These are phyloP conservation scores for Melopsittacus undulatus DNA, from an alignment of 2,797 vertebrate species.

Conservation along the genomic window DNA sequence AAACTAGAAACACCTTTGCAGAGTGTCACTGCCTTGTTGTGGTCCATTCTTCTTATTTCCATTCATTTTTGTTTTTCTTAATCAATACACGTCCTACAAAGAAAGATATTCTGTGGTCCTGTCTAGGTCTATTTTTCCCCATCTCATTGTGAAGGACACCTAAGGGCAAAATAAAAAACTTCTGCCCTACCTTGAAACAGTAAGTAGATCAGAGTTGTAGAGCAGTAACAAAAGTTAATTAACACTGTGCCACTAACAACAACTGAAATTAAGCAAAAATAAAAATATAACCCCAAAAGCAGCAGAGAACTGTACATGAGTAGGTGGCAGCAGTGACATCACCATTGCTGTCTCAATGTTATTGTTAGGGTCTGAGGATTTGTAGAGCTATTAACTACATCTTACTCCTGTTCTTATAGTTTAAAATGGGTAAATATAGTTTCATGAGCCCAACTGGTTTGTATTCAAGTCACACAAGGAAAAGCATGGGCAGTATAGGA, in stretches of 20 bases:
- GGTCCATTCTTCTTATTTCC: background rate
- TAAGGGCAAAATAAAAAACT: background rate
- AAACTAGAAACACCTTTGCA: background rate
- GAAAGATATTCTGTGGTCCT: background rate
- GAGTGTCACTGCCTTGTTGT: background rate
- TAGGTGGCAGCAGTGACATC: conserved; percentile 17
- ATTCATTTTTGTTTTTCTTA: background rate
- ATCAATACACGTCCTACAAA: background rate
- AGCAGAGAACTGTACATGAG: background rate
- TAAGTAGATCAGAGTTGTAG: background rate
- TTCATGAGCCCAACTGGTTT: background rate
- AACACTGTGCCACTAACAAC: background rate
- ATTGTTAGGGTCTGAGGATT: conserved; percentile 7
- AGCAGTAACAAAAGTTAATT: background rate
- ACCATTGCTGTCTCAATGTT: background rate
- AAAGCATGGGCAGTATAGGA: background rate
- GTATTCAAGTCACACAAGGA: conserved; percentile 3
- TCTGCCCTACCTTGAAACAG: background rate
- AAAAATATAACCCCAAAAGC: background rate
- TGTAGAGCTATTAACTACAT: background rate
- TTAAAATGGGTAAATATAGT: conserved; percentile 54
- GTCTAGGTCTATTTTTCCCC: background rate
- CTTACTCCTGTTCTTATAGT: conserved; percentile 12
- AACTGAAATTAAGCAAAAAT: background rate
- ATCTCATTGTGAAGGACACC: background rate